Conservation (phyloP, 2,888 invertebrate species). For the Pardosa pseudoannulata region DNA sequence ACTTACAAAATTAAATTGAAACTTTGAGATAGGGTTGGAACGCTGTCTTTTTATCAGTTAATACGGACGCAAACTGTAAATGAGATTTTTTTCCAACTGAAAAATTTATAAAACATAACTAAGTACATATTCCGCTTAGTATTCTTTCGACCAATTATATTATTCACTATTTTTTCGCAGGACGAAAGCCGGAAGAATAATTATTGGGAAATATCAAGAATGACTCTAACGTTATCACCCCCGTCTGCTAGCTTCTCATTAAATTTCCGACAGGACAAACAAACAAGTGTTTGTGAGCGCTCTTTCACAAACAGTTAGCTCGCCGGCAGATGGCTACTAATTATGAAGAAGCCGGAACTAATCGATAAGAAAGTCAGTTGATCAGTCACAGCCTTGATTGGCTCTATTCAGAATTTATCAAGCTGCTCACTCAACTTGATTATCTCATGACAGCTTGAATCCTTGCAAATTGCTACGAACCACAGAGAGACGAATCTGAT, state of each 20-base stretch:
- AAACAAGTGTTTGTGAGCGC: not conserved
- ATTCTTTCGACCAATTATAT: too few species aligned
- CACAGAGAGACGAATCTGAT: too few species aligned
- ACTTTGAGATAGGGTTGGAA: too few species aligned
- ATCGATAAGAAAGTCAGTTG: conserved; percentile 3
- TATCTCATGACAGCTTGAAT: not conserved
- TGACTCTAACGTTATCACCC: not conserved
- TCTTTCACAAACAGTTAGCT: not conserved
- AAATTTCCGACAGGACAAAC: not conserved
- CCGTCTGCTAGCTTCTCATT: not conserved
- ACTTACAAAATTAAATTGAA: too few species aligned
- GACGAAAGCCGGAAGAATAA: too few species aligned
- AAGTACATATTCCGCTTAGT: too few species aligned
- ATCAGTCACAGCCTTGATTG: not conserved
- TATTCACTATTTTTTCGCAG: too few species aligned
- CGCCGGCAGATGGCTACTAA: not conserved
- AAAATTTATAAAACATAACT: too few species aligned
- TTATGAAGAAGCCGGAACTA: conserved; percentile 13
- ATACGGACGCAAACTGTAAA: too few species aligned
- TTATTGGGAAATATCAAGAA: too few species aligned
- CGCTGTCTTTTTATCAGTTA: too few species aligned
- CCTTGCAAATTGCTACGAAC: not conserved
- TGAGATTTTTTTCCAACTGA: too few species aligned
- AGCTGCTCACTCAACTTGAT: not conserved
- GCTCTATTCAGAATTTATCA: not conserved